Evolutionary conservation across 2,797 vertebrate species (phyloP), one percentile per base, ranked within the genome.

Genomic region (Poecilia velifera): DNA sequence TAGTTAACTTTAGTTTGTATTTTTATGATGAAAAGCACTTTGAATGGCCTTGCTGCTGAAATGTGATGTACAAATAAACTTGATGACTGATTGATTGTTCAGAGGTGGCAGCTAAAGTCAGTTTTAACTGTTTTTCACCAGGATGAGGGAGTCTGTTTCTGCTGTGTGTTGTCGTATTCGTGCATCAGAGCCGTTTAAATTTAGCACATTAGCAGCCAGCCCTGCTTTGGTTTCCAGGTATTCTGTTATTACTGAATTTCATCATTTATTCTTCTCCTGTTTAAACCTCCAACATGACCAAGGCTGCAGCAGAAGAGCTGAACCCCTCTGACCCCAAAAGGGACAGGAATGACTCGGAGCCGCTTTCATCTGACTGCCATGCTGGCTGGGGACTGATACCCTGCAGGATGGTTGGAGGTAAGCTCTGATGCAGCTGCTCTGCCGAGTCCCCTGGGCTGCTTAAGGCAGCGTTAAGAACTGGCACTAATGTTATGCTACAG

Each of bases 401-500:
- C 93, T 82, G 88, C 83, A 90, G 93, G 91, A 82, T 88, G 83
- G 90, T 92, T 91, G 70, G 79, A 87, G 89, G 87, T 89, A 47
- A 83, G 83, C 89, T 84, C 86, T 78, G 87, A 85, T 92, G 87
- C 93, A 95, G 90, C 91, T 92, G 91, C 93, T 92, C 86, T 80
- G 28, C 84, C 45, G 83, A 81, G 79, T 94, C 93, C 93, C 93
- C 81, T 91, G 92, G 88, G 94, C 86, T 78, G 87, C 93, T 92
- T 78, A 83, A 90, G 90, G 92, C 93, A 71, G 87, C 78, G 89
- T 91, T 91, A 91, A 90, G 85, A 91, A 87, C 90, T 86, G 87
- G 87, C 89, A 90, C 88, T 95, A 95, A 94, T 93, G 91, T 93
- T 94, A 93, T 92, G 93, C 93, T 93, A 92, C 91, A 90, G 89